These are phyloP conservation scores for Setophaga coronata DNA, from an alignment of 2,113 vertebrate genomes.

Conservation along the genomic window DNA sequence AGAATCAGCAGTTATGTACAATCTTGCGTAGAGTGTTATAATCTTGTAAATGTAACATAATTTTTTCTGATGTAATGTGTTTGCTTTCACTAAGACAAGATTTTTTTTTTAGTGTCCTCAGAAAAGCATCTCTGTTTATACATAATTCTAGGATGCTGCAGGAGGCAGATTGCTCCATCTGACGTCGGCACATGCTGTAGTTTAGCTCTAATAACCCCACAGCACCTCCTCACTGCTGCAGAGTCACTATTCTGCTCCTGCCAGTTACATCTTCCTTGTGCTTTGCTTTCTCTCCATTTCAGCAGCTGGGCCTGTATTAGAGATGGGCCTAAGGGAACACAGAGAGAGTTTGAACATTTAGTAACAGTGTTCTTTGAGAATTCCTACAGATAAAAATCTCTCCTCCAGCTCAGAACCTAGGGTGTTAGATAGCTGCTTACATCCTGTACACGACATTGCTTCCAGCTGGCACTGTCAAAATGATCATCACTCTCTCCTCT, in stretches of 20 bases:
- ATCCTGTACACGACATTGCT: background rate
- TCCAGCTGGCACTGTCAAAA: constrained; percentile 45
- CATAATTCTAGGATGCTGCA: background rate
- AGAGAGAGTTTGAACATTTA: background rate
- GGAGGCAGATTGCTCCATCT: background rate
- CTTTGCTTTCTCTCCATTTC: background rate
- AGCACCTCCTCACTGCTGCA: background rate
- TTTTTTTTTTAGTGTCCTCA: background rate
- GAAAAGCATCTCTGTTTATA: background rate
- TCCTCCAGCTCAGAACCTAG: background rate
- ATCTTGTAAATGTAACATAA: background rate
- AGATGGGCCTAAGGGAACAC: background rate
- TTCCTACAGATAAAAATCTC: constrained; percentile 1
- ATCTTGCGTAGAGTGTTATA: background rate
- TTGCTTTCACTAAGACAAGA: background rate
- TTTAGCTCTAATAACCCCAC: background rate
- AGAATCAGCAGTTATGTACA: background rate
- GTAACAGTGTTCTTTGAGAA: background rate
- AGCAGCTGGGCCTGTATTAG: background rate
- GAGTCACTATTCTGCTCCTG: background rate
- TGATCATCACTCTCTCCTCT: constrained; percentile 12
- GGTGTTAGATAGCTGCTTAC: constrained; percentile 30
- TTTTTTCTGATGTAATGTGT: background rate
- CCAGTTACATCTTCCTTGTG: background rate
- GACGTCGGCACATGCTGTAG: background rate